phyloP scores from a whole-genome alignment of 2,888 invertebrate genomes.

The Oxyteleia sp. region DNA sequence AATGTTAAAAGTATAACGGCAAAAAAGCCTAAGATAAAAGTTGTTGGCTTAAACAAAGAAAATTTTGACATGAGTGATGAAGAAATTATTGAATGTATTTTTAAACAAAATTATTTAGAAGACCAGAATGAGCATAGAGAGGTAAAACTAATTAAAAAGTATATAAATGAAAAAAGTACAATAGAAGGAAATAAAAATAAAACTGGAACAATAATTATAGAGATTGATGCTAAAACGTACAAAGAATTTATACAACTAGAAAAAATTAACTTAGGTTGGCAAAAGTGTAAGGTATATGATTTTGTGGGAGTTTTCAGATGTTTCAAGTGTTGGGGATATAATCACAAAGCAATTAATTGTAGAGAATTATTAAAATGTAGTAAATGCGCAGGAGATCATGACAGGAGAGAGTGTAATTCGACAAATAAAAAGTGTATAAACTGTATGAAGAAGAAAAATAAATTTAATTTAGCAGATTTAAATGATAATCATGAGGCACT shows the following conservation, averaged over 20 bases:
- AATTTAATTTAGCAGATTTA: not conserved
- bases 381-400: slow-evolving; percentile 10
- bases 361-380: slow-evolving; percentile 9
- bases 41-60: slow-evolving; percentile 9
- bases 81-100: slow-evolving; percentile 10
- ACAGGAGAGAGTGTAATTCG: not conserved
- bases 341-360: slow-evolving; percentile 10
- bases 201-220: slow-evolving; percentile 5
- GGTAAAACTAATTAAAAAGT: slow-evolving; percentile 4
- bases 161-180: not conserved
- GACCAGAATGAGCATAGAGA: not conserved
- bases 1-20: not conserved
- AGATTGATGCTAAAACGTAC: slow-evolving; percentile 12
- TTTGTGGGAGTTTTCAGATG: slow-evolving; percentile 2
- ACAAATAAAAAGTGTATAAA: too few relatives aligned
- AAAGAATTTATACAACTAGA: slow-evolving; percentile 1
- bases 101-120: slow-evolving; percentile 16
- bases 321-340: slow-evolving; percentile 30
- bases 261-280: slow-evolving; percentile 26
- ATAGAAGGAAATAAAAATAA: not conserved
- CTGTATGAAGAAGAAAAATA: not conserved
- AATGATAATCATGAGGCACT: not conserved
- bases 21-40: slow-evolving; percentile 22
- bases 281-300: slow-evolving; percentile 19
- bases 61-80: slow-evolving; percentile 1